phyloP scores from a whole-genome alignment of 2,888 invertebrate species.

The Rhodophaea formosa region DNA sequence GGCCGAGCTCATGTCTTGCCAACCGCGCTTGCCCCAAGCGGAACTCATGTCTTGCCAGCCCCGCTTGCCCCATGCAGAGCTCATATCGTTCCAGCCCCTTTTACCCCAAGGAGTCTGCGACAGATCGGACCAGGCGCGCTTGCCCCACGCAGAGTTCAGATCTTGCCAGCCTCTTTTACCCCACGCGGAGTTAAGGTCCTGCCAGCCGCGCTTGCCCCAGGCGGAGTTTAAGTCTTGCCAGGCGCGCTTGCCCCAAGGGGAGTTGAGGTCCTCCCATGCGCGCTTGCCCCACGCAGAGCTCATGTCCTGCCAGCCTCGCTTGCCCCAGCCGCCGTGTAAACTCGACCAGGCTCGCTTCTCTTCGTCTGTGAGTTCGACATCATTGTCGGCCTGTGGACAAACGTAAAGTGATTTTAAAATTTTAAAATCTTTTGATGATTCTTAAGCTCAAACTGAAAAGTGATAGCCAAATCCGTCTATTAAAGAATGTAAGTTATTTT shows the following conservation, averaged over 20 bases:
- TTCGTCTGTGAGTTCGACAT: constrained; percentile 75
- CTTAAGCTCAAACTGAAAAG: not conserved
- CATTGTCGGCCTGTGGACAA: constrained; percentile 60
- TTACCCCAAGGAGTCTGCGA: constrained; percentile 76
- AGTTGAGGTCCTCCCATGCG: constrained; percentile 78
- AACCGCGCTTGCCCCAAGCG: constrained; percentile 82
- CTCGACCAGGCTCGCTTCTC: constrained; percentile 83
- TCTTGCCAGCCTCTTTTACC: constrained; percentile 81
- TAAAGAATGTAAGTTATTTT: too few relatives aligned
- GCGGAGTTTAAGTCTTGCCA: constrained; percentile 78
- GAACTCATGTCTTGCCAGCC: constrained; percentile 80
- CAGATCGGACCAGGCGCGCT: constrained; percentile 78
- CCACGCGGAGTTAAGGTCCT: constrained; percentile 72
- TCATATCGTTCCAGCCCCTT: constrained; percentile 78
- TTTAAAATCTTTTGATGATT: not conserved
- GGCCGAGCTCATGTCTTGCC: constrained; percentile 67
- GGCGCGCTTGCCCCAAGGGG: constrained; percentile 80
- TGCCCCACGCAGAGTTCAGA: constrained; percentile 75
- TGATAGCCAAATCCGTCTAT: not conserved
- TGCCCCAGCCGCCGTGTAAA: constrained; percentile 82
- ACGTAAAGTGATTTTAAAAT: constrained; percentile 8
- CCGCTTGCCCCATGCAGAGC: constrained; percentile 81
- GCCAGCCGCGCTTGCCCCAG: constrained; percentile 83
- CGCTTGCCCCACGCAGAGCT: constrained; percentile 80
- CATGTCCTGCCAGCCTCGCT: constrained; percentile 80